Percentiles rank a stretch among this genome's conserved stretches.
Evolutionary conservation across 2,113 vertebrate species (phyloP).

Genomic region (Ptychochromis oligacanthus): DNA sequence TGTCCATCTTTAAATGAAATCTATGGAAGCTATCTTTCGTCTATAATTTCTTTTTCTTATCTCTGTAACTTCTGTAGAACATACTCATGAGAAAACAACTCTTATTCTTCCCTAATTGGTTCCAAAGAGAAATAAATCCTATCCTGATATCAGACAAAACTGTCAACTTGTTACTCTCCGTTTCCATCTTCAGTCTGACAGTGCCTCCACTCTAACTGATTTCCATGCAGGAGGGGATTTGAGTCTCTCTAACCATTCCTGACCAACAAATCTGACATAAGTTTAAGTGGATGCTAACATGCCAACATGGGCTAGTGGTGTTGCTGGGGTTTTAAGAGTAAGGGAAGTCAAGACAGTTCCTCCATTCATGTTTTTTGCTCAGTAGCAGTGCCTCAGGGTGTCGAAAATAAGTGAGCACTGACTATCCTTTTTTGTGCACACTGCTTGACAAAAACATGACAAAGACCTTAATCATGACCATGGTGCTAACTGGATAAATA

Average conservation of each 20-base stretch:
- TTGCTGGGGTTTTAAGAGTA: not conserved
- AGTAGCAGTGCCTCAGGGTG: too few species aligned
- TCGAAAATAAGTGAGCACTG: too few species aligned
- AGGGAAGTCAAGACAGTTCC: too few species aligned
- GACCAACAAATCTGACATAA: not conserved
- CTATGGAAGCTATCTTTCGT: not conserved
- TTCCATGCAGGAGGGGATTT: too few species aligned
- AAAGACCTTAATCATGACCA: too few species aligned
- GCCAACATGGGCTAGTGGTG: not conserved
- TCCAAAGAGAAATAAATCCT: not conserved
- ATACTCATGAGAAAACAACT: not conserved
- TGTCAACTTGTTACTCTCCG: not conserved
- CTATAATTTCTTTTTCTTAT: not conserved
- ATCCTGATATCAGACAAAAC: not conserved
- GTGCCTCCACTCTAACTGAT: not conserved
- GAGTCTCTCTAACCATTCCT: not conserved
- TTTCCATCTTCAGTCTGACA: not conserved
- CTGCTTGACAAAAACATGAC: too few species aligned
- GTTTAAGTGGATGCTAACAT: not conserved
- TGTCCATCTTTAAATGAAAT: not conserved
- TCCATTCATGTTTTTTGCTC: too few species aligned
- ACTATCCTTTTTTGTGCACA: not conserved
- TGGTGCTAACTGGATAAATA: too few species aligned
- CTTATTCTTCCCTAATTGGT: not conserved
- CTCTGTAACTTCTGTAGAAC: too few species aligned